Base-by-base conservation (phyloP, 2,888 invertebrate genomes). In the Diarsia brunnea region DNA sequence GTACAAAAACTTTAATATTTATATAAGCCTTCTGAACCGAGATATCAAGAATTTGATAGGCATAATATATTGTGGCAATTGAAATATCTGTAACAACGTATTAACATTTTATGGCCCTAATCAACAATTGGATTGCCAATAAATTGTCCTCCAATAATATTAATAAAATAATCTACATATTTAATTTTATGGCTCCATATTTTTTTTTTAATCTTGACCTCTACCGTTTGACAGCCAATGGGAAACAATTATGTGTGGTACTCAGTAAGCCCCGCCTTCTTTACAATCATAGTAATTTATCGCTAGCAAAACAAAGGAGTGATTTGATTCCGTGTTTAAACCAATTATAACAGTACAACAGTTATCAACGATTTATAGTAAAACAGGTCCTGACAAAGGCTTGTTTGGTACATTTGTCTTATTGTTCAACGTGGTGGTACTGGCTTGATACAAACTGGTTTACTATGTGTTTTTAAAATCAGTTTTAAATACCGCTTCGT, bases 381-480 rank as follows among this genome's bases (percentile, higher is more conserved):
- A 61, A 78, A 77, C 78, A 67, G 84, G 84, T 84, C 68, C n/a
- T 51, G 71, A 87, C 87, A 87, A 87, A 87, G 82, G 65, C 53
- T 61, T 63, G 69, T 82, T 82, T 75, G 64, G 43, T 81, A 73
- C 58, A 73, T 76, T 79, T 76, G 45, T 81, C 65, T 83, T 71
- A 74, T 78, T 81, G 70, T 78, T 55, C 64, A 16, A 47, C 8
- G 2, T 31, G 19, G 64, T 69, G 31, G 43, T 74, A 73, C 58
- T 71, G 73, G 51, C 70, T 75, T 27, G 67, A 38, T 60, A 31
- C 11, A 76, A 84, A 76, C 84, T 47, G 80, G 84, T 86, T 84
- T 77, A 58, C 4, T 69, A 61, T 63, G 19, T 38, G 51, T 27
- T 74, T 78, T 66, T 68, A 27, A 66, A 3, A 58, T 58, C 11